Base-by-base conservation (phyloP, 2,113 vertebrate species). In the Lontra canadensis region DNA sequence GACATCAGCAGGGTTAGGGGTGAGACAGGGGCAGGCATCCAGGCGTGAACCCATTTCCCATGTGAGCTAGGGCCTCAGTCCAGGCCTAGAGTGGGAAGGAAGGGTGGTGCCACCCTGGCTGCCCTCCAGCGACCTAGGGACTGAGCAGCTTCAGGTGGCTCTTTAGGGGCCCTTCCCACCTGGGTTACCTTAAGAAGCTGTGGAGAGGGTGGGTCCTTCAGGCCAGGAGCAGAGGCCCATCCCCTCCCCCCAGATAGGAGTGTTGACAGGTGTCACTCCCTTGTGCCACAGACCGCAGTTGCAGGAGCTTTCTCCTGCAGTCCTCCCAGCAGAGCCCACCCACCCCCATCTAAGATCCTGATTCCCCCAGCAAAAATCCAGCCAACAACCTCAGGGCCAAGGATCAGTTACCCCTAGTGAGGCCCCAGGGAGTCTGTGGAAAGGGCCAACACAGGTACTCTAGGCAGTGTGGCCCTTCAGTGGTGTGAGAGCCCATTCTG, bases 31-130 rank as follows among this genome's bases (percentile, higher is more conserved):
- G 25, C 26, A 9, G 55, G 73, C 18, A 25, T 26, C 34, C 52
- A 9, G 65, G 65, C 36, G 39, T 36, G n/a, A 61, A 76, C 29
- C 44, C 80, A 49, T 39, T 61, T 42, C 42, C 31, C 26, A 18
- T 3, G 57, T 0, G 0, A 1, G n/a, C 15, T 9, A 1, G 36
- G 88, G 18, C 81, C n/a, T 39, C 36, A 1, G 17, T 36, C 44
- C 3, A 7, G n/a, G 36, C 31, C 78, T 11, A 9, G 29, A 36
- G 61, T 13, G 47, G 42, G 31, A n/a, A 42, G 18, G 20, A 21
- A 42, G 10, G 6, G 26, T 31, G 6, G 20, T 1, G 57, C 1
- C 1, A 13, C 47, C 73, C 42, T 0, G 2, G 47, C 12, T 4
- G 2, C 1, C 31, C 34, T 81, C 49, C 11, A 3, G 42, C 0